Conservation (phyloP, 1,140 invertebrate genomes). For the Drosophila athabasca region DNA sequence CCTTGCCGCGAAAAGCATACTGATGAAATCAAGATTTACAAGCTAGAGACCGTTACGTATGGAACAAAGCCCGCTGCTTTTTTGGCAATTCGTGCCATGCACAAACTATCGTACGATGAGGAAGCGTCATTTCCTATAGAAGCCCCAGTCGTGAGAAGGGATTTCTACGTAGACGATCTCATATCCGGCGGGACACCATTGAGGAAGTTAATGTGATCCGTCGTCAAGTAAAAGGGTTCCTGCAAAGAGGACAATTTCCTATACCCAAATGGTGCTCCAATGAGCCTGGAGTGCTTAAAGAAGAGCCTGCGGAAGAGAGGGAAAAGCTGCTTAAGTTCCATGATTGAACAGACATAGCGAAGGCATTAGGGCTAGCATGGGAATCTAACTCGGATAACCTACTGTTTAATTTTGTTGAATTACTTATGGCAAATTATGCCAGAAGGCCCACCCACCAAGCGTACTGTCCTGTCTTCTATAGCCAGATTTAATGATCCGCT, state of each 20-base stretch:
- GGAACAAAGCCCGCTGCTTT: slow-evolving; percentile 34
- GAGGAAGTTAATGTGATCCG: slow-evolving; percentile 32
- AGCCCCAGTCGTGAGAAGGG: slow-evolving; percentile 26
- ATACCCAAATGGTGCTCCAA: slow-evolving; percentile 14
- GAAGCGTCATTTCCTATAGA: slow-evolving; percentile 16
- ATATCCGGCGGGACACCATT: slow-evolving; percentile 62
- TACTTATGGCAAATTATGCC: background rate
- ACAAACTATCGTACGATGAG: slow-evolving; percentile 71
- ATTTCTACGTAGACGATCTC: slow-evolving; percentile 44
- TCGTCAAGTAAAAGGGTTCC: slow-evolving; percentile 23
- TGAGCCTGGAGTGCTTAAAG: no score
- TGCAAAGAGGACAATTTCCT: background rate
- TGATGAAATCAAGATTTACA: no score
- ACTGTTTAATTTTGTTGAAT: background rate
- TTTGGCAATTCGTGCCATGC: slow-evolving; percentile 55
- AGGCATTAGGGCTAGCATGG: background rate
- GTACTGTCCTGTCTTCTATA: background rate
- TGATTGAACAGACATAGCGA: slow-evolving; percentile 21
- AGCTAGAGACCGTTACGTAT: no score
- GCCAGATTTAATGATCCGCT: background rate
- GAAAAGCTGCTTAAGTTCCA: slow-evolving; percentile 27
- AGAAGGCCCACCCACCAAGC: no score
- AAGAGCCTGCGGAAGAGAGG: slow-evolving; percentile 52
- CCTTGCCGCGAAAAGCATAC: background rate
- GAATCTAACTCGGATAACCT: background rate